These are phyloP conservation scores for Himalopsyche anomala DNA, from an alignment of 2,888 invertebrate species.

Conservation along the genomic window DNA sequence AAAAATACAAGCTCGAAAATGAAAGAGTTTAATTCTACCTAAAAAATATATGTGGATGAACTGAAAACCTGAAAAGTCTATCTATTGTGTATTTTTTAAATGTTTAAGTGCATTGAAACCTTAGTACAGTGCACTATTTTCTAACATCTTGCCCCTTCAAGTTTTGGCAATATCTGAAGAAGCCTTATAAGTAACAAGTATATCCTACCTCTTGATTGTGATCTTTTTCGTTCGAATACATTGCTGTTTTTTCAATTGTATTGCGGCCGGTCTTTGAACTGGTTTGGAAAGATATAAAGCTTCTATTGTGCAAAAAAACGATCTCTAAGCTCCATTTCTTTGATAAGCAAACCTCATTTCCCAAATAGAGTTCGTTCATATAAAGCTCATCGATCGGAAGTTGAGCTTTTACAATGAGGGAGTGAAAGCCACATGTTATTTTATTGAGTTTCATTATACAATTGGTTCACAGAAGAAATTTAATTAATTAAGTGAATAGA, in stretches of 20 bases:
- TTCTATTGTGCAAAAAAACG: conserved; percentile 60
- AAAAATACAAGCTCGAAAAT: too few species aligned
- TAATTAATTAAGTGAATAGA: too few species aligned
- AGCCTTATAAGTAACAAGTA: conserved; percentile 52
- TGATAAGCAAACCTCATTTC: conserved; percentile 66
- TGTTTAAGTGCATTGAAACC: conserved; percentile 7
- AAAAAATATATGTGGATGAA: too few species aligned
- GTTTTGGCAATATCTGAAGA: conserved; percentile 45
- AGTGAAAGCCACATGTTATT: background rate
- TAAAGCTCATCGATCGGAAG: conserved; percentile 43
- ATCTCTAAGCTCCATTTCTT: conserved; percentile 64
- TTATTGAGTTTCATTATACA: background rate
- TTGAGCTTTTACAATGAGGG: background rate
- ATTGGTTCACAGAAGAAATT: too few species aligned
- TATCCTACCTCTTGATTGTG: conserved; percentile 55
- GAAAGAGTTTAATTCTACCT: too few species aligned
- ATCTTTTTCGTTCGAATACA: conserved; percentile 45
- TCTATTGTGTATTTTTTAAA: background rate
- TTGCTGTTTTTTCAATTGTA: conserved; percentile 62
- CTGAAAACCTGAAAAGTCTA: too few species aligned
- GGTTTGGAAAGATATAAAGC: conserved; percentile 52
- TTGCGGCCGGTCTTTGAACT: conserved; percentile 59
- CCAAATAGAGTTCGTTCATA: conserved; percentile 62
- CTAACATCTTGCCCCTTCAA: background rate
- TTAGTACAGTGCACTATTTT: background rate